These are phyloP conservation scores for Chrysopa pallens DNA, from an alignment of 1,140 invertebrate species.

Conservation along the genomic window DNA sequence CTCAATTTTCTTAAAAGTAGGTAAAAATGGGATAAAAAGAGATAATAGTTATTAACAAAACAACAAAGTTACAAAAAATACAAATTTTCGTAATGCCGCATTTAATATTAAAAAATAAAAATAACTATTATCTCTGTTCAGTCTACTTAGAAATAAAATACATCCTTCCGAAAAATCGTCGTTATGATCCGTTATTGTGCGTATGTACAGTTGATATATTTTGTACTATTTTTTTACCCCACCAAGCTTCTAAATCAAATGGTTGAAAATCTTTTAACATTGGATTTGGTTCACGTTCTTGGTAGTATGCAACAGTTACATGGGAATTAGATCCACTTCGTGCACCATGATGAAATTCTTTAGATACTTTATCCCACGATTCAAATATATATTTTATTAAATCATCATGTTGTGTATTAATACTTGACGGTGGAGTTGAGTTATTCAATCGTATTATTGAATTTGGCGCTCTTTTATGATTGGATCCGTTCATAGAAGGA, in stretches of 20 bases:
- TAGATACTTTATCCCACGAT: slow-evolving; percentile 19
- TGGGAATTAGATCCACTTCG: not conserved
- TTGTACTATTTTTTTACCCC: slow-evolving; percentile 65
- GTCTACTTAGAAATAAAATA: too few species aligned
- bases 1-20: too few species aligned
- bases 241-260: slow-evolving; percentile 75
- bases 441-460: not conserved
- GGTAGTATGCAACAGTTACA: slow-evolving; percentile 32
- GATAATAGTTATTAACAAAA: too few species aligned
- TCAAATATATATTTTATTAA: slow-evolving; percentile 20
- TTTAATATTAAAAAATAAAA: too few species aligned
- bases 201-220: slow-evolving; percentile 35
- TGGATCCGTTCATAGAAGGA: not conserved
- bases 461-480: not conserved
- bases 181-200: too few species aligned
- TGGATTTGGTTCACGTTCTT: slow-evolving; percentile 49
- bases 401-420: slow-evolving; percentile 17
- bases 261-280: slow-evolving; percentile 60
- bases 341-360: slow-evolving; percentile 8
- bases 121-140: too few species aligned
- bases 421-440: not conserved
- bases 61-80: too few species aligned
- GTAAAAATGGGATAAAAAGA: too few species aligned
- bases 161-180: too few species aligned
- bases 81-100: too few species aligned